These are phyloP conservation scores for Erannis defoliaria DNA, from an alignment of 2,888 invertebrate species.

Conservation along the genomic window DNA sequence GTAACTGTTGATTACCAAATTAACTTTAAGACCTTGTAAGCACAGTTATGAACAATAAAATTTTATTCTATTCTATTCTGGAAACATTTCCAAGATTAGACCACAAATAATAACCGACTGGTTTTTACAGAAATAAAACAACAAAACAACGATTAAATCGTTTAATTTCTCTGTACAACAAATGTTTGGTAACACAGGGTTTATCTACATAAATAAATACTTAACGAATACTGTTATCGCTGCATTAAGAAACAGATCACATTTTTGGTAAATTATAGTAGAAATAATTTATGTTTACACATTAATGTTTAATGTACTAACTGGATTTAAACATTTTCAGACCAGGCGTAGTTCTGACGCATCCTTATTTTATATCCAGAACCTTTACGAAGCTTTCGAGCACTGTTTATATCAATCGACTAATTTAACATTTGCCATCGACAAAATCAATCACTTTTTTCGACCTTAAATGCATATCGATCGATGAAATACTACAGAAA, in stretches of 20 bases:
- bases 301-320: constrained; percentile 31
- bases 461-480: no score
- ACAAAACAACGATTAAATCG: constrained; percentile 46
- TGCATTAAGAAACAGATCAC: constrained; percentile 60
- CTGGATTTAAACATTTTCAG: constrained; percentile 2
- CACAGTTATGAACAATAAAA: no score
- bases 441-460: no score
- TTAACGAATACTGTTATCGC: constrained; percentile 61
- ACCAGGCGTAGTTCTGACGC: constrained; percentile 1
- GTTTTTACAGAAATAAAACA: constrained; percentile 46
- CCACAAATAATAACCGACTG: not conserved
- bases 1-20: no score
- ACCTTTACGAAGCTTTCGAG: not conserved
- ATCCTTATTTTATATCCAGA: not conserved
- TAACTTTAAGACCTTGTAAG: no score
- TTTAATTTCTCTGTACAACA: constrained; percentile 69
- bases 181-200: constrained; percentile 55
- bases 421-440: no score
- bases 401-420: no score
- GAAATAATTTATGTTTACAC: constrained; percentile 67
- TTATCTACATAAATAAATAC: constrained; percentile 52
- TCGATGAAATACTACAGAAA: no score
- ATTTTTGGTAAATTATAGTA: constrained; percentile 49
- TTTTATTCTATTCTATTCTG: no score
- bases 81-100: no score